phyloP scores from a whole-genome alignment of 1,140 invertebrate species.

The Semibalanus balanoides region DNA sequence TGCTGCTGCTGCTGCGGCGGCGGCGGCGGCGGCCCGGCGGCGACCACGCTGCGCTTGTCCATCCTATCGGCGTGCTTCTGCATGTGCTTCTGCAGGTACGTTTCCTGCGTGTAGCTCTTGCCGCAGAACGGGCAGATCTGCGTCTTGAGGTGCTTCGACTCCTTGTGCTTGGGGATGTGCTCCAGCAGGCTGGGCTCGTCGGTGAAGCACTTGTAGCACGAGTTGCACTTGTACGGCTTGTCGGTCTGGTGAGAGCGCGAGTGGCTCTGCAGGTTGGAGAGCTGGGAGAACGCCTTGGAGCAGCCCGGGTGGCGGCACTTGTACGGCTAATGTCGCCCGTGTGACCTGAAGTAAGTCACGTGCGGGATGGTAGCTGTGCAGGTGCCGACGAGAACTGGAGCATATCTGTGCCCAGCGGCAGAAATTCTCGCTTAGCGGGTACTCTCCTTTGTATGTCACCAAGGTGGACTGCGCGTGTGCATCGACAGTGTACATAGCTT shows the following conservation, averaged over 20 bases:
- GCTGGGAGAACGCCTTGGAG: slow-evolving; percentile 96
- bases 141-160: slow-evolving; percentile 97
- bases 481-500: slow-evolving; percentile 97
- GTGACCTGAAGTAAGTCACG: no score
- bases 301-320: slow-evolving; percentile 94
- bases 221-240: slow-evolving; percentile 94
- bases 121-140: slow-evolving; percentile 99
- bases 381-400: slow-evolving; percentile 97
- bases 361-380: slow-evolving; percentile 96
- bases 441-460: no score
- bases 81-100: slow-evolving; percentile 97
- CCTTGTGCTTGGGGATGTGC: slow-evolving; percentile 98
- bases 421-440: no score
- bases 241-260: slow-evolving; percentile 96
- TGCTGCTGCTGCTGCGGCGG: slow-evolving; percentile 3
- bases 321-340: slow-evolving; percentile 97
- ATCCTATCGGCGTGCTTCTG: slow-evolving; percentile 89
- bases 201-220: slow-evolving; percentile 93
- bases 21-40: not conserved
- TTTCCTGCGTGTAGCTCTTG: slow-evolving; percentile 98
- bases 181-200: slow-evolving; percentile 87
- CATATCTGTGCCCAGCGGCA: slow-evolving; percentile 93
- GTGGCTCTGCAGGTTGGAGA: slow-evolving; percentile 95
- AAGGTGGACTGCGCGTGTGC: slow-evolving; percentile 94
- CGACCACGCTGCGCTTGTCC: slow-evolving; percentile 48